Base-by-base conservation (phyloP, 2,888 invertebrate genomes). In the Drosophila maculinotata region DNA sequence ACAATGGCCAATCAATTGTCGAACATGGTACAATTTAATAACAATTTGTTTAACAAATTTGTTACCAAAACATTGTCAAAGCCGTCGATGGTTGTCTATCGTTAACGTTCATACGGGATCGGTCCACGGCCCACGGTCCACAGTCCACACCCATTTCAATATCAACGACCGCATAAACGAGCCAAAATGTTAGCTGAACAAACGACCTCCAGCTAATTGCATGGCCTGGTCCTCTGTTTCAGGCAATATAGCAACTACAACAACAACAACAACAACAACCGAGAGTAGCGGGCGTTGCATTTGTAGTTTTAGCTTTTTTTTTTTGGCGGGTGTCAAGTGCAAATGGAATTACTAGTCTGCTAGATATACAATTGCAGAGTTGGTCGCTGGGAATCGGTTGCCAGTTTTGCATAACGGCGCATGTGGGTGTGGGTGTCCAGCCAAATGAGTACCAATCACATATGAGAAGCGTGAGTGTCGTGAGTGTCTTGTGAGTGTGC, bases 151-250 rank as follows among this genome's bases (percentile, higher is more conserved):
- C 80, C 74, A 82, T 53, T 76, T 73, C 60, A 48, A 65, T 72
- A 74, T 54, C 56, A 62, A 60, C 45, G 59, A 70, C 20, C 75
- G 36, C 17, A 17, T 38, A 49, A 52, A 54, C 45, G 39, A 33
- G 52, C 49, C 52, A 49, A 53, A 54, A 39, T 69, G 69, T 59
- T 65, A 59, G 63, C 67, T 51, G 51, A 65, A 76, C 65, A 79
- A 66, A 67, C 81, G 81, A 83, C 80, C 80, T 83, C 72, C 70
- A 68, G 76, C 81, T 80, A 81, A 81, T 81, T 83, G 78, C 70
- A 70, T 68, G 59, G 68, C 48, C 58, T 42, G 66, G 59, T 60
- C 28, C 39, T 23, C 52, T 25, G 52, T 26, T 52, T 66, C 58
- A 62, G 53, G 53, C 64, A 74, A 65, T 42, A 38, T 17, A 47